Evolutionary conservation across 64 coral and sea anemone species (phyloP).

Genomic region (Pocillopora verrucosa): DNA sequence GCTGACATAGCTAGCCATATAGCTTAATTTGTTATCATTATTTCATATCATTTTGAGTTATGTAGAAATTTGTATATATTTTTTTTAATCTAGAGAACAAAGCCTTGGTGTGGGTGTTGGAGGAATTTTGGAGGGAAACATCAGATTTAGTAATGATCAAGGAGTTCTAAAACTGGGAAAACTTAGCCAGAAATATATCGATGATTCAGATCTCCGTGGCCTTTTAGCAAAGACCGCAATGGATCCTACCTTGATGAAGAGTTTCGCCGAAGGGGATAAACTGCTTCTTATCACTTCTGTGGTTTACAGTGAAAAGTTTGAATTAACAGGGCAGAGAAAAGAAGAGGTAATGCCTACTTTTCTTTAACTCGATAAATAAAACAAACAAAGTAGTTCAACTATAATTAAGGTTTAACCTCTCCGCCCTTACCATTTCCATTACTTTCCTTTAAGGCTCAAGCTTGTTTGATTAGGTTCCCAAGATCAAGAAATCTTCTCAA

Average conservation of each 20-base stretch:
- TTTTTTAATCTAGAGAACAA: neutral
- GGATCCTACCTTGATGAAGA: neutral
- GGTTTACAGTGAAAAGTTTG: slow-evolving; percentile 11
- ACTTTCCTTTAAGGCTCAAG: too few relatives aligned
- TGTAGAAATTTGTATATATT: neutral
- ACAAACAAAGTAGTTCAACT: neutral
- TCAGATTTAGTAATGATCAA: neutral
- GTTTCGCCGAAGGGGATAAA: neutral
- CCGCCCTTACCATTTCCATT: too few relatives aligned
- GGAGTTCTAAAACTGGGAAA: neutral
- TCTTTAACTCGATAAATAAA: neutral
- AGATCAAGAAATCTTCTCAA: too few relatives aligned
- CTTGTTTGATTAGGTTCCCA: too few relatives aligned
- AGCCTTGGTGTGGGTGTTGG: neutral
- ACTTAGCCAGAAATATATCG: neutral
- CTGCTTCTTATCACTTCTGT: slow-evolving; percentile 22
- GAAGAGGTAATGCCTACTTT: neutral
- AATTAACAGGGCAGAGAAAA: neutral
- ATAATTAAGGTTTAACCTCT: too few relatives aligned
- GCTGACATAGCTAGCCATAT: too few relatives aligned
- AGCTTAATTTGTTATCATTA: too few relatives aligned
- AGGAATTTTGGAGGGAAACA: neutral
- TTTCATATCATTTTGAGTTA: too few relatives aligned
- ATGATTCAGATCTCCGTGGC: neutral
- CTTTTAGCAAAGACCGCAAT: neutral